phyloP scores from a whole-genome alignment of 2,888 invertebrate species.

The Drosophila nr. perissopoda region DNA sequence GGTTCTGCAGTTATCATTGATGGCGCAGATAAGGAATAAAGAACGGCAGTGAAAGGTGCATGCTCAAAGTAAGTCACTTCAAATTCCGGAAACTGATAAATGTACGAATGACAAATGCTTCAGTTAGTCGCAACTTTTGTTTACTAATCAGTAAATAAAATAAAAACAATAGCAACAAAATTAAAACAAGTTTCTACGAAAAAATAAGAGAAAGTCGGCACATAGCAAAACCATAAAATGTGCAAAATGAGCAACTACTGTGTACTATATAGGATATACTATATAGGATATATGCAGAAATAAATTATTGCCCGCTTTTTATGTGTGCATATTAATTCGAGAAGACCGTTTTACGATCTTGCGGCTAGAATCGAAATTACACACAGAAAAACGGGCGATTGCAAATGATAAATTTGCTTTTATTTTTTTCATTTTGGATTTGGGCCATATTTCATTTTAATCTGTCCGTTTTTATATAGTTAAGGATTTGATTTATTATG shows the following conservation, averaged over 20 bases:
- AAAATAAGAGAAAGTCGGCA: constrained; percentile 17
- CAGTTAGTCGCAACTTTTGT: constrained; percentile 25
- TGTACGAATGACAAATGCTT: constrained; percentile 39
- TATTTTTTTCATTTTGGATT: neutral
- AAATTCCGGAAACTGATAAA: constrained; percentile 48
- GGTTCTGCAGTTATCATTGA: constrained; percentile 43
- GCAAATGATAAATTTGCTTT: neutral
- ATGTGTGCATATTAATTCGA: constrained; percentile 24
- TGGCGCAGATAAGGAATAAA: constrained; percentile 33
- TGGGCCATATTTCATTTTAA: constrained; percentile 12
- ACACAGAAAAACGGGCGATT: neutral
- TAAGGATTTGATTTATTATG: constrained; percentile 51
- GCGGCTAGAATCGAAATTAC: constrained; percentile 11
- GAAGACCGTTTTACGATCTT: constrained; percentile 38
- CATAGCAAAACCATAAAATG: constrained; percentile 18
- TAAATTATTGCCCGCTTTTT: constrained; percentile 50
- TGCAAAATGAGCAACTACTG: constrained; percentile 14
- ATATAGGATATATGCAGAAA: constrained; percentile 28
- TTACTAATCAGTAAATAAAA: constrained; percentile 28
- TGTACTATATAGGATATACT: constrained; percentile 1
- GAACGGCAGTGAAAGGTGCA: constrained; percentile 8
- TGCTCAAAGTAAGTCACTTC: neutral
- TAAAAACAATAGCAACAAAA: constrained; percentile 5
- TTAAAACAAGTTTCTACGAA: constrained; percentile 5
- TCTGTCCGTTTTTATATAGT: constrained; percentile 25